phyloP scores from a whole-genome alignment of 2,888 invertebrate genomes.

The Cylloceria caligata region DNA sequence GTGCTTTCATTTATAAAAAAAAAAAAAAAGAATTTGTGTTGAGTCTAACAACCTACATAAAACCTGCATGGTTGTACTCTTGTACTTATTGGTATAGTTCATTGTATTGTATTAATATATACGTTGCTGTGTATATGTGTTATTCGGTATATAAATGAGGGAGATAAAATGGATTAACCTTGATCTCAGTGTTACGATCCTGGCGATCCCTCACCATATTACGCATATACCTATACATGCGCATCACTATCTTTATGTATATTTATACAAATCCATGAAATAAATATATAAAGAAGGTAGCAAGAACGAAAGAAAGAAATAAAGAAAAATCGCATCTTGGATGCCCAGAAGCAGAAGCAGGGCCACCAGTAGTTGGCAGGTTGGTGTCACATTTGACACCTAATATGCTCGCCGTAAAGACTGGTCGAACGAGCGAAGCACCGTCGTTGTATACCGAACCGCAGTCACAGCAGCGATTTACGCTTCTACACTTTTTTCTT shows the following conservation, averaged over 20 bases:
- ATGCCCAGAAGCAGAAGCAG: slow-evolving; percentile 64
- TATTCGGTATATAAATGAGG: slow-evolving; percentile 16
- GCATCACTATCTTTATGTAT: slow-evolving; percentile 14
- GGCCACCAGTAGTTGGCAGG: slow-evolving; percentile 72
- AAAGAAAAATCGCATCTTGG: slow-evolving; percentile 44
- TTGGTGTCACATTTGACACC: slow-evolving; percentile 73
- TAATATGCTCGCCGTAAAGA: slow-evolving; percentile 65
- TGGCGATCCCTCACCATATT: slow-evolving; percentile 41
- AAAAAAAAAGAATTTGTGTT: background rate
- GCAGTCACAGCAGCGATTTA: slow-evolving; percentile 52
- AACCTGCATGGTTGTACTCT: background rate
- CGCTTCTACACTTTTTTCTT: slow-evolving; percentile 49
- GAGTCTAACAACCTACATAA: background rate
- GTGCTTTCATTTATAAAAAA: background rate
- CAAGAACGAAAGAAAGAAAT: slow-evolving; percentile 18
- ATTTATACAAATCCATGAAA: slow-evolving; percentile 34
- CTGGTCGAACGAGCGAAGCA: slow-evolving; percentile 61
- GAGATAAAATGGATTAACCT: slow-evolving; percentile 60
- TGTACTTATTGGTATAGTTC: background rate
- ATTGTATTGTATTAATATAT: background rate
- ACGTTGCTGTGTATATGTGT: too few species aligned
- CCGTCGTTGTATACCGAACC: slow-evolving; percentile 48
- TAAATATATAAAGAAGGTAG: slow-evolving; percentile 3
- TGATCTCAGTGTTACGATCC: slow-evolving; percentile 57
- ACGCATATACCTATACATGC: slow-evolving; percentile 23